Evolutionary conservation across 1,140 invertebrate genomes (phyloP).

Genomic region (Drosophila mauritiana): DNA sequence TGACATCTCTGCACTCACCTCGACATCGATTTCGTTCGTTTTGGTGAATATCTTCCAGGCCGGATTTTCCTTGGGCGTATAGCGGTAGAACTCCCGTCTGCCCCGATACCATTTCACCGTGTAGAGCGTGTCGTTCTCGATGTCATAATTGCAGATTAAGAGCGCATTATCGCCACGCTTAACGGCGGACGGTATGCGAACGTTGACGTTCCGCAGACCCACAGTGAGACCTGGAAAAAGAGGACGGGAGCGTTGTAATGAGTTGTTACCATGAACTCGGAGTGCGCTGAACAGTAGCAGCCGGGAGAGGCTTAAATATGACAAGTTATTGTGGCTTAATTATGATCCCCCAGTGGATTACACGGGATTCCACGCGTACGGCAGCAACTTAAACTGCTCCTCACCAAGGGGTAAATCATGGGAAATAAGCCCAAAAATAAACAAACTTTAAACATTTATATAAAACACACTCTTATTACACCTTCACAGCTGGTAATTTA

Average conservation of each 20-base stretch:
- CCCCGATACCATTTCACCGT: conserved; percentile 93
- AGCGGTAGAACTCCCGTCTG: conserved; percentile 89
- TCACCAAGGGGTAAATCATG: not conserved
- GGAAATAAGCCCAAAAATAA: conserved; percentile 3
- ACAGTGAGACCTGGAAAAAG: conserved; percentile 62
- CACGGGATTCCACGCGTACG: conserved; percentile 48
- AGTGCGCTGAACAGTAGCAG: conserved; percentile 1
- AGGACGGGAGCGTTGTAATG: conserved; percentile 5
- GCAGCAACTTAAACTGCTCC: conserved; percentile 9
- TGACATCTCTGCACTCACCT: conserved; percentile 86
- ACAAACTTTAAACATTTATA: not conserved
- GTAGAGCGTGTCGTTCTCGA: conserved; percentile 91
- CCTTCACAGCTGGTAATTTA: not conserved
- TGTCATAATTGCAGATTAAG: conserved; percentile 91
- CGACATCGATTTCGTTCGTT: conserved; percentile 88
- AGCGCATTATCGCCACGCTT: conserved; percentile 89
- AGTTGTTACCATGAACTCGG: conserved; percentile 29
- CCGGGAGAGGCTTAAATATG: conserved; percentile 64
- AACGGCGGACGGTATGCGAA: conserved; percentile 89
- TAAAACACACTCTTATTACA: not conserved
- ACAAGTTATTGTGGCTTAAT: conserved; percentile 82
- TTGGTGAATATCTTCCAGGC: conserved; percentile 89
- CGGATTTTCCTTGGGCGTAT: conserved; percentile 88
- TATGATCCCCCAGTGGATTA: conserved; percentile 72
- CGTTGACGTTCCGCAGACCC: conserved; percentile 86